Base-by-base conservation (phyloP, 1,140 invertebrate species). In the Drosophila melanica region DNA sequence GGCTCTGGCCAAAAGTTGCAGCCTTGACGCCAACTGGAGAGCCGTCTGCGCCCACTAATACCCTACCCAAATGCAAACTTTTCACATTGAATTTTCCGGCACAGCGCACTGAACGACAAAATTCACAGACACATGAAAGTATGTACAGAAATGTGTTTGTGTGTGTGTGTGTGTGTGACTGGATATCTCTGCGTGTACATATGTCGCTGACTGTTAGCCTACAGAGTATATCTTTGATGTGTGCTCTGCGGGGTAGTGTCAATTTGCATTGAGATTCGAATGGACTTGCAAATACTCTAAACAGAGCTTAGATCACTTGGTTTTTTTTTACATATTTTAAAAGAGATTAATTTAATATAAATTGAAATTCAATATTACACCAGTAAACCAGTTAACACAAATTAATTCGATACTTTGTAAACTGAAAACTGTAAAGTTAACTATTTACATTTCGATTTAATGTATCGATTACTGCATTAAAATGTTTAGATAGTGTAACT, bases 31-130 rank as follows among this genome's bases (percentile, higher is more conserved):
- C 14, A 86, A 77, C 81, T 48, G 62, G 45, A 35, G 33, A 53
- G 10, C 18, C 20, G 18, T 8, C 9, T 7, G 60, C 55, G 14
- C 33, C 16, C 16, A 8, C 27, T 11, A 16, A 44, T 39, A 37
- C 50, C 4, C 37, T 39, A 27, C 63, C 27, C 66, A 77, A 86
- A 86, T 79, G 72, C 72, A 82, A 89, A 87, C 79, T 87, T 87
- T 87, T 87, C 82, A 75, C 84, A 84, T 87, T 89, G 76, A 79
- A 79, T 87, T 87, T 87, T 86, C 79, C 84, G 48, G 72, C 75
- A 79, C 67, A 79, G 75, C 70, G 71, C 81, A 73, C 81, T 62
- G 75, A 71, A 79, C 70, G 82, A 76, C 71, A 79, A 86, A 81
- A 62, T 55, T 37, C 50, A 51, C 58, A 60, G 30, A 53, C 55